Percentiles rank a stretch among this genome's conserved stretches.
These are phyloP conservation scores for Zhengitettix transpicula DNA, from an alignment of 2,888 invertebrate genomes.

Conservation along the genomic window DNA sequence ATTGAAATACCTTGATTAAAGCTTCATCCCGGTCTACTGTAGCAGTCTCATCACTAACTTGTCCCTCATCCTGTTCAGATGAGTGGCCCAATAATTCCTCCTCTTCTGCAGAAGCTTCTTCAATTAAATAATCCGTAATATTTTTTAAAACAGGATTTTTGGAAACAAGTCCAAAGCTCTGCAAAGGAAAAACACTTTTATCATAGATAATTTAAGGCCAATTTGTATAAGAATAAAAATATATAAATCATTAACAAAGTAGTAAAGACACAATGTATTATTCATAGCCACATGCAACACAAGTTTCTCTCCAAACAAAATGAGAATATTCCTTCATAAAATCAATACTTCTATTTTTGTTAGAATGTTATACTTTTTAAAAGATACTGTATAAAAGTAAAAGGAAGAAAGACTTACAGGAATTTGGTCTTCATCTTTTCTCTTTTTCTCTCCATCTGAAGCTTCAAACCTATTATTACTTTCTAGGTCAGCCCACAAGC, in stretches of 20 bases:
- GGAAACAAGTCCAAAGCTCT: conserved; percentile 54
- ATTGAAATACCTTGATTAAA: conserved; percentile 44
- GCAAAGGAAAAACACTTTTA: conserved; percentile 11
- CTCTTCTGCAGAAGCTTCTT: conserved; percentile 96
- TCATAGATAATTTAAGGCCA: no score
- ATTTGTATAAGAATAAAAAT: no score
- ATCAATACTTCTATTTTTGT: no score
- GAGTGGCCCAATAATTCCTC: conserved; percentile 72
- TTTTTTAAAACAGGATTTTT: conserved; percentile 90
- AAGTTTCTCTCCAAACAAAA: no score
- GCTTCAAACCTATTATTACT: background rate
- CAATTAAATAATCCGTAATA: conserved; percentile 93
- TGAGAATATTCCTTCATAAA: no score
- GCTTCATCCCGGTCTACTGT: conserved; percentile 53
- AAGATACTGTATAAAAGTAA: no score
- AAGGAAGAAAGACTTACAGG: conserved; percentile 2
- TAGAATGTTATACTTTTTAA: no score
- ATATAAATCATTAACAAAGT: no score
- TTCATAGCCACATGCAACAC: no score
- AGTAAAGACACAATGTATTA: no score
- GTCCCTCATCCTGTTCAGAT: conserved; percentile 32
- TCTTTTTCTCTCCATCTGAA: conserved; percentile 4
- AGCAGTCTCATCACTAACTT: conserved; percentile 26
- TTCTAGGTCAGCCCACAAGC: conserved; percentile 49
- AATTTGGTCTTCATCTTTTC: conserved; percentile 1